Conservation (phyloP, 2,797 vertebrate genomes). For the Rachycentron canadum region DNA sequence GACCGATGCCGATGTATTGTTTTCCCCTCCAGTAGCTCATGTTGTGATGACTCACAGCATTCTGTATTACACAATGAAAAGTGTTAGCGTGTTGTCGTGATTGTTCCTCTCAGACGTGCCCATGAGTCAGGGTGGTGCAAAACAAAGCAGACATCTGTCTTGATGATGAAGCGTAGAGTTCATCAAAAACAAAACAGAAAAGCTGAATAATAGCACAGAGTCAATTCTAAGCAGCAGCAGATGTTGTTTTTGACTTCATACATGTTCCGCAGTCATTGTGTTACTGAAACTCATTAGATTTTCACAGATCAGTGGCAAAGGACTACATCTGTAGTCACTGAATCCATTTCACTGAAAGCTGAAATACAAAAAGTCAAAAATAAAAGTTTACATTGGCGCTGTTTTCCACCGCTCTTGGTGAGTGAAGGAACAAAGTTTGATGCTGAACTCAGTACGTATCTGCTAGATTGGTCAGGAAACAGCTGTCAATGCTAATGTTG, state of each 20-base stretch:
- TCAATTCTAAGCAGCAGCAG: no score
- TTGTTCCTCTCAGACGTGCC: not conserved
- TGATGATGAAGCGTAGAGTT: not conserved
- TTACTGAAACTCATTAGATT: not conserved
- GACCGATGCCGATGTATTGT: constrained; percentile 94
- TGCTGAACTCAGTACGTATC: no score
- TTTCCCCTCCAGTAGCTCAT: constrained; percentile 91
- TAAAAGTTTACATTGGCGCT: no score
- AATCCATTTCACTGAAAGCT: not conserved
- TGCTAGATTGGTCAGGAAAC: no score
- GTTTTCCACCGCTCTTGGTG: no score
- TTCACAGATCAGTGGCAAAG: not conserved
- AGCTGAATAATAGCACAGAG: not conserved
- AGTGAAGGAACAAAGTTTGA: no score
- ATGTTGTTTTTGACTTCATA: not conserved
- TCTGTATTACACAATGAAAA: constrained; percentile 77
- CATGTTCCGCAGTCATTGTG: not conserved
- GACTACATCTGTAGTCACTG: not conserved
- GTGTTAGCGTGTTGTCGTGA: not conserved
- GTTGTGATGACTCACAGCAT: constrained; percentile 91
- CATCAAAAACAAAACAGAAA: constrained; percentile 1
- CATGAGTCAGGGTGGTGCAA: not conserved
- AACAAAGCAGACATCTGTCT: constrained; percentile 4
- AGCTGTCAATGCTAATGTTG: no score
- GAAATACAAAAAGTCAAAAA: not conserved